Percentiles rank a stretch among this genome's conserved stretches.
phyloP scores from a whole-genome alignment of 2,797 vertebrate genomes.

The Eulemur coronatus region DNA sequence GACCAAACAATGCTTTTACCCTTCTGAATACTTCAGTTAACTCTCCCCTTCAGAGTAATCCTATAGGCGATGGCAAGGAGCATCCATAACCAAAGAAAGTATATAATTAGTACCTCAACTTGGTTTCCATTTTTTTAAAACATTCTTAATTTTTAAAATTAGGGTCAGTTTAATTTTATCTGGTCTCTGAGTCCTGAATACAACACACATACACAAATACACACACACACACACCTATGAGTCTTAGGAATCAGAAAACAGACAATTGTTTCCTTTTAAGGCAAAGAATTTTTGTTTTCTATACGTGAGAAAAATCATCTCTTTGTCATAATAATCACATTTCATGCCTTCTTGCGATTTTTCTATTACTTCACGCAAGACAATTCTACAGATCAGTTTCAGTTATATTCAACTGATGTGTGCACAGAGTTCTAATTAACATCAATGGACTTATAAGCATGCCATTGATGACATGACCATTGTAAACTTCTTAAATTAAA shows the following conservation, averaged over 20 bases:
- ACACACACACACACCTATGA: background rate
- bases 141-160: constrained; percentile 30
- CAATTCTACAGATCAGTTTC: constrained; percentile 34
- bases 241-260: background rate
- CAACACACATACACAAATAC: background rate
- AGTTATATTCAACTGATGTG: background rate
- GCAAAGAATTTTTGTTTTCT: constrained; percentile 22
- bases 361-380: constrained; percentile 52
- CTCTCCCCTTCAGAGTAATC: background rate
- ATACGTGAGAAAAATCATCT: constrained; percentile 18
- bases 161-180: constrained; percentile 34
- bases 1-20: background rate
- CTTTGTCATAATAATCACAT: constrained; percentile 49
- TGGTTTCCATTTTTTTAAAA: constrained; percentile 24
- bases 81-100: background rate
- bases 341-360: constrained; percentile 44
- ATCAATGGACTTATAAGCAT: constrained; percentile 73
- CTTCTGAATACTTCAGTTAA: background rate
- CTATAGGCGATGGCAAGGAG: background rate
- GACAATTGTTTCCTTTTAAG: background rate
- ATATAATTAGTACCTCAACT: background rate
- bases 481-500: constrained; percentile 76
- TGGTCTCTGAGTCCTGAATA: background rate
- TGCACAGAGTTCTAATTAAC: constrained; percentile 57
- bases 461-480: constrained; percentile 35